phyloP scores from a whole-genome alignment of 2,113 vertebrate species.

The Barnardius zonarius region DNA sequence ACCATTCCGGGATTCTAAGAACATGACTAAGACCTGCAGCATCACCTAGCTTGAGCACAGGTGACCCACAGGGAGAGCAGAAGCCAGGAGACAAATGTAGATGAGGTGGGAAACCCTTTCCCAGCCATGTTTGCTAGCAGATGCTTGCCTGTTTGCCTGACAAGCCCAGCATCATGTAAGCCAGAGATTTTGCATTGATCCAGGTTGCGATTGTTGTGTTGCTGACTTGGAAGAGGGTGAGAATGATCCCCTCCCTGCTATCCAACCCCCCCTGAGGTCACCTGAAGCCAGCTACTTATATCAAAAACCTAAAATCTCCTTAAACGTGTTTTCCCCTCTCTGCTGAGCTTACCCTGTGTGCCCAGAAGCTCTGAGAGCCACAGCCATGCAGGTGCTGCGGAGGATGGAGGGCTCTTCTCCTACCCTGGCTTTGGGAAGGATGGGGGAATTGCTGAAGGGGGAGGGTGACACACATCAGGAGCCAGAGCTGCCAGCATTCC shows the following conservation, averaged over 20 bases:
- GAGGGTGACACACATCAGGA: conserved; percentile 48
- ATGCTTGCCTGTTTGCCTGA: conserved; percentile 35
- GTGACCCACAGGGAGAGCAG: background rate
- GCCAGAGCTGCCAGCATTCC: conserved; percentile 58
- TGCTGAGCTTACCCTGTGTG: conserved; percentile 54
- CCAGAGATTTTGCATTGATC: background rate
- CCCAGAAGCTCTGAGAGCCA: conserved; percentile 72
- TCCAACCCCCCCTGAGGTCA: conserved; percentile 60
- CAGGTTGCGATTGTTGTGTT: conserved; percentile 17
- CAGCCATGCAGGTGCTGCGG: conserved; percentile 49
- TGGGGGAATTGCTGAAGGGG: conserved; percentile 56
- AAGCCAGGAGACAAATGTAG: background rate
- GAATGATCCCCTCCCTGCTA: background rate
- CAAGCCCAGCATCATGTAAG: conserved; percentile 26
- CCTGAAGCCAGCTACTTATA: conserved; percentile 65
- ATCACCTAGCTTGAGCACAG: background rate
- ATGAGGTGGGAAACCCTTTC: background rate
- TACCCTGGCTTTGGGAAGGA: conserved; percentile 67
- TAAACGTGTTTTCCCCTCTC: background rate
- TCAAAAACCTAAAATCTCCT: background rate
- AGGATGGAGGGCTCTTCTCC: conserved; percentile 16
- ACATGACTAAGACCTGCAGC: background rate
- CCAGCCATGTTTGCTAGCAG: background rate
- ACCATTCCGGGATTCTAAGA: background rate
- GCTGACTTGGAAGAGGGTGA: background rate